Conservation (phyloP, 2,888 invertebrate species). For the Pterostichus niger region DNA sequence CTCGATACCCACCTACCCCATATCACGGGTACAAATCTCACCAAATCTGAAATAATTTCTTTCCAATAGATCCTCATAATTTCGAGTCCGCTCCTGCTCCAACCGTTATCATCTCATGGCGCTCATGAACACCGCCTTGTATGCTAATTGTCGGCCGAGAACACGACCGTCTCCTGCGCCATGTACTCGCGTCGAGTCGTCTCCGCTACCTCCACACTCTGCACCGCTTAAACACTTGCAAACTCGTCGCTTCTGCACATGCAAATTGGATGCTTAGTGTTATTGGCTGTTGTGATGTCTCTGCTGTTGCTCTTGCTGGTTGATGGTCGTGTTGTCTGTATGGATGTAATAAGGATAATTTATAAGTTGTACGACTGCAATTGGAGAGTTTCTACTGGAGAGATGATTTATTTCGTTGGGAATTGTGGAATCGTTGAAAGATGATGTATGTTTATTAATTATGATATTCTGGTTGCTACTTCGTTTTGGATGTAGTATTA, state of each 20-base stretch:
- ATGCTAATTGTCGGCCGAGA: neutral
- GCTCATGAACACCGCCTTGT: conserved; percentile 9
- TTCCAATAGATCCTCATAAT: neutral
- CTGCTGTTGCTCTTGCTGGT: neutral
- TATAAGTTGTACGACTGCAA: neutral
- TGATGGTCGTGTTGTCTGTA: no score
- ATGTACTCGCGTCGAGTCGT: neutral
- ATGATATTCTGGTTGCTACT: no score
- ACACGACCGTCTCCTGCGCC: neutral
- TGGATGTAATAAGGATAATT: conserved; percentile 13
- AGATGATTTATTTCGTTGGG: neutral
- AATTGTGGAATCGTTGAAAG: no score
- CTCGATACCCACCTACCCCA: no score
- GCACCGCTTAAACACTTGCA: conserved; percentile 42
- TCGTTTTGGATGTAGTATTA: no score
- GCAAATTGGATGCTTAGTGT: conserved; percentile 60
- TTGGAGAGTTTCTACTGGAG: neutral
- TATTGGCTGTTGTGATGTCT: conserved; percentile 36
- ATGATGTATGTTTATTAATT: no score
- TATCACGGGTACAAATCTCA: no score
- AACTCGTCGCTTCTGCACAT: conserved; percentile 56
- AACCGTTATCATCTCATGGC: neutral
- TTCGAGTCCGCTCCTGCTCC: neutral
- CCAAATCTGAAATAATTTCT: no score
- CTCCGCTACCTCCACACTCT: neutral